Evolutionary conservation across 1,140 invertebrate genomes (phyloP).

Genomic region (Orchestia grillus): DNA sequence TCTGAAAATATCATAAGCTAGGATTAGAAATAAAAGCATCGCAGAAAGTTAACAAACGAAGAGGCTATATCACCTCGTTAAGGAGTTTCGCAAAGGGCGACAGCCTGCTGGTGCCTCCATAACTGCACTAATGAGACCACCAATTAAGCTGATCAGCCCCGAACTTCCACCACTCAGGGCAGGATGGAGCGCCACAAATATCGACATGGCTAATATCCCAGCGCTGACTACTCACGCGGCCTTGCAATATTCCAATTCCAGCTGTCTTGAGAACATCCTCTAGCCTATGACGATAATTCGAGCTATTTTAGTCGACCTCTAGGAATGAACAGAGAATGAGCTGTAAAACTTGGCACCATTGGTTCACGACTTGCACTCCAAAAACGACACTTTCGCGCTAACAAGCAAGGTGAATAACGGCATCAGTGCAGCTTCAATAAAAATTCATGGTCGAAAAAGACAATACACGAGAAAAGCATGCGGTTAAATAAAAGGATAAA

Average conservation of each 20-base stretch:
- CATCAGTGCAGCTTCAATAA: background rate
- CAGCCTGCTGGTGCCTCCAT: constrained; percentile 14
- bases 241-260: background rate
- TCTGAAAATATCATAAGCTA: background rate
- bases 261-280: background rate
- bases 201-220: background rate
- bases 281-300: background rate
- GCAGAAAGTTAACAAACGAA: background rate
- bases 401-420: background rate
- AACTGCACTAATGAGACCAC: constrained; percentile 18
- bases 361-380: background rate
- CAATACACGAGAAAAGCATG: background rate
- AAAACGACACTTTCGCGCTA: background rate
- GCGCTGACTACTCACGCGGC: background rate
- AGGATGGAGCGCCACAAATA: background rate
- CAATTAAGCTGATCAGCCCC: constrained; percentile 12
- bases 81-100: background rate
- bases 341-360: background rate
- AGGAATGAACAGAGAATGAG: background rate
- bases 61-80: background rate
- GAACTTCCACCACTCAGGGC: background rate
- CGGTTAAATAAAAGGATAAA: background rate
- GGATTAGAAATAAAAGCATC: background rate
- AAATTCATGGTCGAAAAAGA: background rate
- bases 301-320: background rate